phyloP scores from a whole-genome alignment of 2,113 vertebrate species.

The Pomatorhinus ruficollis region DNA sequence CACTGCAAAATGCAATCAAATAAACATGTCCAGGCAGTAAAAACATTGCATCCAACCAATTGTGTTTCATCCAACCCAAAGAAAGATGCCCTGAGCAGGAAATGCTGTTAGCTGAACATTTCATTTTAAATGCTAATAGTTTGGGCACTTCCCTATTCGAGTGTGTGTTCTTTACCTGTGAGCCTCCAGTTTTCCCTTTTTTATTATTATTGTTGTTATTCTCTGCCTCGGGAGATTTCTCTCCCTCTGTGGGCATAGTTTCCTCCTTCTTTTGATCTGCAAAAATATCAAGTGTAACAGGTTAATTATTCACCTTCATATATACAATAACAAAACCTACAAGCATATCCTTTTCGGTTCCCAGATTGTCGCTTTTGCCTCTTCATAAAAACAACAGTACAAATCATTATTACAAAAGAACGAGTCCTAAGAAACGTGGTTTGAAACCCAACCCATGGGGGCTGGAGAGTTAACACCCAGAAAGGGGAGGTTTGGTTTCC shows the following conservation, averaged over 20 bases:
- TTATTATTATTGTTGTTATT: slow-evolving; percentile 90
- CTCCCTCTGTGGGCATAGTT: slow-evolving; percentile 95
- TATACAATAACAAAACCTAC: slow-evolving; percentile 18
- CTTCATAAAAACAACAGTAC: slow-evolving; percentile 12
- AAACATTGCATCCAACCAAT: neutral
- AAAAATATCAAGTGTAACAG: slow-evolving; percentile 74
- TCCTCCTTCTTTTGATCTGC: slow-evolving; percentile 98
- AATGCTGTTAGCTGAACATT: neutral
- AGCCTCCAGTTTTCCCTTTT: slow-evolving; percentile 94
- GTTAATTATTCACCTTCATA: slow-evolving; percentile 67
- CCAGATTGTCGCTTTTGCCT: neutral
- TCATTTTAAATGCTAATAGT: slow-evolving; percentile 34
- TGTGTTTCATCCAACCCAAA: slow-evolving; percentile 13
- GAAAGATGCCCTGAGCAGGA: slow-evolving; percentile 31
- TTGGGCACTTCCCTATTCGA: neutral
- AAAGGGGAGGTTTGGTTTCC: slow-evolving; percentile 80
- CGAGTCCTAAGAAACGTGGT: slow-evolving; percentile 77
- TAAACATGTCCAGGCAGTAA: slow-evolving; percentile 6
- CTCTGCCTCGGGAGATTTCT: slow-evolving; percentile 89
- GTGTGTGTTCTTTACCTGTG: slow-evolving; percentile 84
- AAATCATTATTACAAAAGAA: slow-evolving; percentile 56
- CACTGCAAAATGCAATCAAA: neutral
- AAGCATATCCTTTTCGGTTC: neutral
- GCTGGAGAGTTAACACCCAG: slow-evolving; percentile 80
- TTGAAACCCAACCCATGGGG: slow-evolving; percentile 82